Base-by-base conservation (phyloP, 2,797 vertebrate genomes). In the Tympanoctomys barrerae region DNA sequence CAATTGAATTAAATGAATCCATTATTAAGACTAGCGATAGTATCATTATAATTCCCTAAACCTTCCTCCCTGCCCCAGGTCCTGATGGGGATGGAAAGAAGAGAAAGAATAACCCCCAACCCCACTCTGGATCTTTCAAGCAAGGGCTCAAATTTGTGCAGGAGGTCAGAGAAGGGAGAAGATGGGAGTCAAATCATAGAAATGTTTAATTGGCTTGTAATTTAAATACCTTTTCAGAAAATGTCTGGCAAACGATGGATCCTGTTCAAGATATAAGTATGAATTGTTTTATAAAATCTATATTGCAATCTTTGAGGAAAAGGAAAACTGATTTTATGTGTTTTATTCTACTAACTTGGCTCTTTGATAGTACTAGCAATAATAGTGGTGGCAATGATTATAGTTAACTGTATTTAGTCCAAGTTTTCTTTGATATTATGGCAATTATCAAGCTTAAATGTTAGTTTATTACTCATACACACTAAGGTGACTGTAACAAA, bases 251-350 rank as follows among this genome's bases (percentile, higher is more conserved):
- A 86, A 42, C 66, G 57, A 28, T 91, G 54, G 19, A 46, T 88
- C 92, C 82, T 78, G 5, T 95, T 54, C 54, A 92, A 85, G 61
- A 87, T 71, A 21, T 77, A 71, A 85, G 92, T 42, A 92, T 73
- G 61, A 75, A 57, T 89, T 16, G 66, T 3, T 86, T 87, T 54
- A 64, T 10, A 75, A 89, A 85, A 21, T 3, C 7, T 80, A 79
- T 91, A 83, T 64, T 91, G 13, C 2, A 91, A 78, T 89, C 87
- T 87, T 46, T 52, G 42, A 93, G 49, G 28, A 73, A 88, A 92
- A 42, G 7, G 52, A 62, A 75, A 70, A 31, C 9, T 7, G 1
- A 75, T 81, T 91, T 86, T 28, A 68, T 5, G 33, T 57, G 75
- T 79, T 87, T 73, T 21, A 61, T 28, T 90, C 75, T 10, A 33